Evolutionary conservation across 2,797 vertebrate species (phyloP), one percentile per base, ranked within the genome.

Genomic region (Leucoraja ocellata): DNA sequence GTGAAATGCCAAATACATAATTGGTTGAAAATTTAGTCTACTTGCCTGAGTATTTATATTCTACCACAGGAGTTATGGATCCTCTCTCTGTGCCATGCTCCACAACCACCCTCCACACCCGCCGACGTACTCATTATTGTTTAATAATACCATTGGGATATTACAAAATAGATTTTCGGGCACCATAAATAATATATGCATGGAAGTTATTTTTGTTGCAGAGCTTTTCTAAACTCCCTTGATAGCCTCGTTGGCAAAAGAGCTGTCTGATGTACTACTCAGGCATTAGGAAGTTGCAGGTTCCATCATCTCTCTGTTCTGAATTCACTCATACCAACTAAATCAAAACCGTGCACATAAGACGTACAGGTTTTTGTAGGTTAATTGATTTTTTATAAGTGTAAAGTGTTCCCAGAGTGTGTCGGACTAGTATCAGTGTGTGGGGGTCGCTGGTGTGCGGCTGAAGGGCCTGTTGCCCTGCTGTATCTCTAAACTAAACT

Each of bases 151-250:
- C 61, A 88, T 88, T 68, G 36, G n/a, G 61, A 88, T 88, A 68
- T 88, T 88, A 65, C 36, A 65, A 88, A 88, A 88, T 88, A 36
- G 61, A 88, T 88, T n/a, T 36, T 68, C 28, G 32, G 84, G 10
- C 63, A 65, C 16, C 61, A 88, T 88, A 86, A 86, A 86, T 86
- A 86, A 86, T 86, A 36, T 36, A 88, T 36, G 84, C 61, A 21
- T 18, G 11, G 4, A 88, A 88, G 84, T 88, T 88, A 88, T 88
- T 88, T 88, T 88, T 88, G 84, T 32, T 68, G n/a, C n/a, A 65
- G 84, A 88, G n/a, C n/a, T 88, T 36, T 88, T 61, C 28, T 36
- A 65, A 88, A 61, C 61, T 32, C 58, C n/a, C 16, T 7, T 36
- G 61, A 36, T 88, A 36, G 84, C 61, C 16, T 88, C 21, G 84